Evolutionary conservation across 2,888 invertebrate species (phyloP), one percentile per base, ranked within the genome.

Genomic region (Netelia melanura): DNA sequence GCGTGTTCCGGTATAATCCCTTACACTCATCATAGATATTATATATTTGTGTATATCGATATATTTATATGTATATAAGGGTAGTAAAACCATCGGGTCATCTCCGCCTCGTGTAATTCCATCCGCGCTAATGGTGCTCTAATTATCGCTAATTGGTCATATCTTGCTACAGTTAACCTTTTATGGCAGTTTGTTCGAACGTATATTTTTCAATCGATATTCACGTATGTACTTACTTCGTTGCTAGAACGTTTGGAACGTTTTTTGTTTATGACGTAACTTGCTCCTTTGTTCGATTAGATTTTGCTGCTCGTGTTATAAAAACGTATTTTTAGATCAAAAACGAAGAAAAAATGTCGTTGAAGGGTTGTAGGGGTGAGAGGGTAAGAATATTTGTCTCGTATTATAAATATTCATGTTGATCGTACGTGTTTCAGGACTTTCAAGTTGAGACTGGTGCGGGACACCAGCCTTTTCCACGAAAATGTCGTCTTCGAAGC

Each of bases 401-500:
- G 48, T 44, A 43, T 58, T 74, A 54, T 43, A 44, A 70, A 74
- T 56, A 21, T 77, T 23, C n/a, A 58, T 21, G 54, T 65, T 10
- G 14, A 17, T 61, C 25, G 38, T 75, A 23, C 64, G 58, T 83
- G 76, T 85, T 89, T 2, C 89, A 94, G 94, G 81, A 89, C 93
- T 64, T 94, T 94, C 91, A 92, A 92, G 84, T 90, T 95, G 88
- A 92, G 93, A 70, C 91, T 93, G 64, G 89, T 91, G 14, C 94
- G 94, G 83, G 94, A 94, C 83, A 91, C 90, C 8, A 89, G 88
- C 11, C 88, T 95, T 2, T 94, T 94, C 88, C 92, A 94, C 83
- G 91, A 94, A 10, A 93, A 94, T 81, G 92, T 93, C 44, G 90
- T 93, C 23, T 92, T 95, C 87, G 94, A 95, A 90, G 92, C 92